Evolutionary conservation across 2,888 invertebrate genomes (phyloP), one percentile per base, ranked within the genome.

Genomic region (Conops quadrifasciatus): DNA sequence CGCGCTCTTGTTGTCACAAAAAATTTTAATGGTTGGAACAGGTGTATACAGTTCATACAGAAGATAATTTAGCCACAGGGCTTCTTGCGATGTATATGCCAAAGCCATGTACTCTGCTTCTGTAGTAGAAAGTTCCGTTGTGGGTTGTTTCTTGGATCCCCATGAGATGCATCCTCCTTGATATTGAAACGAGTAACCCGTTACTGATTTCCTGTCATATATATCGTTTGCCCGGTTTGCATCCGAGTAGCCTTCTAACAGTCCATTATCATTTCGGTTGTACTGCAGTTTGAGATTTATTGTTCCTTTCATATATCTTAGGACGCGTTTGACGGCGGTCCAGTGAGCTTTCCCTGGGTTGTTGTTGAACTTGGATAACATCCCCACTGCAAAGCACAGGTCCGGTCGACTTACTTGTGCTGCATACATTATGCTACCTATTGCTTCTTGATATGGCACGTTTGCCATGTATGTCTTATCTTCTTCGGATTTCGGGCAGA

Each of bases 91-190:
- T n/a, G n/a, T n/a, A n/a, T n/a, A n/a, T n/a, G n/a, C n/a, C n/a
- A n/a, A n/a, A n/a, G n/a, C n/a, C n/a, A n/a, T n/a, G n/a, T n/a
- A n/a, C n/a, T n/a, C n/a, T n/a, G n/a, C n/a, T n/a, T n/a, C n/a
- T n/a, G n/a, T n/a, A n/a, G n/a, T n/a, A n/a, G n/a, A n/a, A n/a
- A n/a, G n/a, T 16, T 7, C 11, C n/a, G 24, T 56, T 56, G 11
- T 56, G 21, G 65, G 63, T 49, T 75, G 73, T 3, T 66, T 58
- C 21, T 71, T 73, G 2, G 66, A 63, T 15, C 36, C 60, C 72
- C 74, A 74, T 21, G 70, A 71, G 72, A 74, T 1, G 72, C 67
- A 28, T 74, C 74, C 11, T 74, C 72, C 0, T 73, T 74, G 9
- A 45, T 69, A 13, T 71, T 74, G 9, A 36, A 36, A 36, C 4